phyloP scores from a whole-genome alignment of 2,113 vertebrate species.

The Delphinapterus leucas region DNA sequence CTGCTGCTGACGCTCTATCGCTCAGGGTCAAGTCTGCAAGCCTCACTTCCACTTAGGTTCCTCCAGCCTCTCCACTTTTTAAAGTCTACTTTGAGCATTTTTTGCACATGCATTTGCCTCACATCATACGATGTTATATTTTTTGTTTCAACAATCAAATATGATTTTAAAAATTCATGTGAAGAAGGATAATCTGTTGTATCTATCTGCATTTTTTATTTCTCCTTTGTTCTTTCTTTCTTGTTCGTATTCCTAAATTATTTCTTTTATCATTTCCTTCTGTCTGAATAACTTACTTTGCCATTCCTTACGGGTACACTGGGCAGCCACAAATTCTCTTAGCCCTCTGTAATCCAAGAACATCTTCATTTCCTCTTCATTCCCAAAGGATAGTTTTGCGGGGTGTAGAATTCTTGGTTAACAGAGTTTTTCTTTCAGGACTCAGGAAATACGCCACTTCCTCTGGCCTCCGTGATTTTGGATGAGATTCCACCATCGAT shows the following conservation, averaged over 20 bases:
- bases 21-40: background rate
- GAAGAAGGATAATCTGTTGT: background rate
- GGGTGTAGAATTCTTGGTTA: background rate
- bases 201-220: background rate
- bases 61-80: background rate
- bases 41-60: background rate
- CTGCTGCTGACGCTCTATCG: too few species aligned
- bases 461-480: background rate
- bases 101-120: background rate
- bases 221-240: background rate
- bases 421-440: background rate
- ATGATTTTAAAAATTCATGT: background rate
- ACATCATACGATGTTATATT: background rate
- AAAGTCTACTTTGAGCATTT: background rate
- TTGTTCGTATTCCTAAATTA: background rate
- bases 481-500: background rate
- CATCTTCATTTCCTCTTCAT: background rate
- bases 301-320: background rate
- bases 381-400: background rate
- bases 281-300: background rate
- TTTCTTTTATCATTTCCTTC: background rate
- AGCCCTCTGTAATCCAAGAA: background rate
- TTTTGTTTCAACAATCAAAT: background rate
- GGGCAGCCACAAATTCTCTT: background rate
- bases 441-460: background rate